These are phyloP conservation scores for Drosophila melanosoma DNA, from an alignment of 2,888 invertebrate species.

Conservation along the genomic window DNA sequence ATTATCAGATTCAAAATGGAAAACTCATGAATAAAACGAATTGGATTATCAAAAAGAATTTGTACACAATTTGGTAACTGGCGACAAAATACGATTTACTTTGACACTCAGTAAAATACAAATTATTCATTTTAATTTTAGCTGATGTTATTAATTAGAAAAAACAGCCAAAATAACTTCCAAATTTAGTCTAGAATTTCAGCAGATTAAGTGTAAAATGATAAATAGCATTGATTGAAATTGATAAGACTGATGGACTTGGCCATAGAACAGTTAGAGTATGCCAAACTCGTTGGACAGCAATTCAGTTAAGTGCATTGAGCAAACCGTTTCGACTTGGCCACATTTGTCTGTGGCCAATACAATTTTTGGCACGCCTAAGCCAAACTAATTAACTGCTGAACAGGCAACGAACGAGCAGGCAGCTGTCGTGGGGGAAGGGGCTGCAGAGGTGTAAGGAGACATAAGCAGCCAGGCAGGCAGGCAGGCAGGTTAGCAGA, in stretches of 20 bases:
- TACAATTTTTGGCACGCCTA: conserved; percentile 64
- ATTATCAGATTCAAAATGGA: fast-evolving
- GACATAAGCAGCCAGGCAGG: background rate
- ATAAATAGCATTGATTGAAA: background rate
- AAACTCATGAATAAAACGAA: too few relatives aligned
- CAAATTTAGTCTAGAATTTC: background rate
- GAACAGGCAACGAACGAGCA: conserved; percentile 11
- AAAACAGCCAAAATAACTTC: background rate
- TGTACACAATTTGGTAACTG: background rate
- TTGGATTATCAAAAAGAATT: background rate
- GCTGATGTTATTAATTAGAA: background rate
- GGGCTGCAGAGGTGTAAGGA: background rate
- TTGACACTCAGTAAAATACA: background rate
- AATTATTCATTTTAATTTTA: background rate
- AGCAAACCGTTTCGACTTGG: conserved; percentile 41
- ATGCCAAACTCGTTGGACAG: conserved; percentile 1
- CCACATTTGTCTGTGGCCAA: conserved; percentile 56
- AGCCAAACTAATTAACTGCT: conserved; percentile 70
- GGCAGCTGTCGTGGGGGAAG: background rate
- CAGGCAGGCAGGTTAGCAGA: background rate
- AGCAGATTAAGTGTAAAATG: background rate
- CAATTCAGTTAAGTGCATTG: background rate
- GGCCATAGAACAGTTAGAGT: background rate
- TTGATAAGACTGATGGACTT: background rate
- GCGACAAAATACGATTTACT: background rate